Evolutionary conservation across 2,113 vertebrate genomes (phyloP).

Genomic region (Ammodytes dubius): DNA sequence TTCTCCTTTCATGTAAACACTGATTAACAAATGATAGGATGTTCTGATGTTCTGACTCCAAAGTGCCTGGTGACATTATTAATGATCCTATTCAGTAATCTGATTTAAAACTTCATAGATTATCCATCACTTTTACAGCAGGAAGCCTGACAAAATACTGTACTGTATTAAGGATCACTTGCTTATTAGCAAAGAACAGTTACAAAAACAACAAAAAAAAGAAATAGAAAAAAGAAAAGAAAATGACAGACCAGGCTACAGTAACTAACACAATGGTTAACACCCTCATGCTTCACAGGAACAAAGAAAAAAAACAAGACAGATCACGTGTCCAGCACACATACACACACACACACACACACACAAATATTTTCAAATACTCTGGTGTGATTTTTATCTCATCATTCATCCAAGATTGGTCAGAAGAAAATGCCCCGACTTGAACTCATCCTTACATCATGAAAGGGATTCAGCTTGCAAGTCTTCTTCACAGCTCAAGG

Average conservation of each 20-base stretch:
- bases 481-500: neutral
- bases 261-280: slow-evolving; percentile 70
- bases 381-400: slow-evolving; percentile 73
- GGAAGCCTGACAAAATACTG: slow-evolving; percentile 46
- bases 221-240: slow-evolving; percentile 23
- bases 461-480: neutral
- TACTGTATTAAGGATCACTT: slow-evolving; percentile 50
- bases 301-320: slow-evolving; percentile 15
- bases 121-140: neutral
- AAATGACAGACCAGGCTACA: slow-evolving; percentile 65
- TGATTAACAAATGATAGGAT: slow-evolving; percentile 4
- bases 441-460: neutral
- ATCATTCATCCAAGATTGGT: slow-evolving; percentile 65
- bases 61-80: neutral
- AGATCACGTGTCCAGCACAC: slow-evolving; percentile 49
- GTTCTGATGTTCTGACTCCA: slow-evolving; percentile 22
- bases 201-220: slow-evolving; percentile 2
- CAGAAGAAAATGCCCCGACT: neutral
- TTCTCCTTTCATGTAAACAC: neutral
- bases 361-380: slow-evolving; percentile 72
- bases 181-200: slow-evolving; percentile 28
- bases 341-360: slow-evolving; percentile 48
- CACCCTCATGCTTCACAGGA: slow-evolving; percentile 80
- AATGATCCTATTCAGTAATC: neutral
- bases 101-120: slow-evolving; percentile 1